Base-by-base conservation (phyloP, 2,888 invertebrate genomes). In the Agapetus fuscipes region DNA sequence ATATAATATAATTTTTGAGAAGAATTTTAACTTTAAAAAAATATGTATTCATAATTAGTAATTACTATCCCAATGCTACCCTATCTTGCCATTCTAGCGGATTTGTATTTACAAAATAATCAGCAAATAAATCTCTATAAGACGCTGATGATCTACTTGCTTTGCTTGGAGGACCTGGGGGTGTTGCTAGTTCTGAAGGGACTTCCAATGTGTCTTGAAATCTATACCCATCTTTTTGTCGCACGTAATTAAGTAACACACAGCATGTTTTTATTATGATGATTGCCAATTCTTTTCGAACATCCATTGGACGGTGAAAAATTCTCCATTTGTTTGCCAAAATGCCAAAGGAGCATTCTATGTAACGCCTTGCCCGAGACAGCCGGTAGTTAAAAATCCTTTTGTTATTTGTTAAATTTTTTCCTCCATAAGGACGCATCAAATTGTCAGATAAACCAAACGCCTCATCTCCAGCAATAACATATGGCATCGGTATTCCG, bases 291-390 rank as follows among this genome's bases (percentile, higher is more conserved):
- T 35, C 28, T 28, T 11, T 15, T 3, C 13, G n/a, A 5, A 27
- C 3, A 32, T 32, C 12, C 37, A 49, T 6, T 42, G 46, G 44
- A 25, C 41, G 31, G 30, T 44, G 47, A 30, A 49, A 36, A 30
- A 50, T 37, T 44, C 48, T 34, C 43, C 46, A 50, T 38, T 48
- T 50, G 17, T 30, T 44, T 30, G 45, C 32, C 34, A 50, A 30
- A 13, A 51, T 48, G 15, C 46, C 48, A 34, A 51, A 51, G 13
- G 50, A 42, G 43, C 45, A 44, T 43, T 50, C 49, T 29, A 35
- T 26, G 17, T n/a, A 13, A 4, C 39, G 30, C 16, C 39, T 17
- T 15, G 39, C 39, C 17, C 39, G 20, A 15, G 15, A 30, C 12
- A 39, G 25, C 11, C 34, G 14, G 17, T 34, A 34, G 12, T 39